Conservation (phyloP, 2,113 vertebrate genomes). For the Accipiter virgatus region DNA sequence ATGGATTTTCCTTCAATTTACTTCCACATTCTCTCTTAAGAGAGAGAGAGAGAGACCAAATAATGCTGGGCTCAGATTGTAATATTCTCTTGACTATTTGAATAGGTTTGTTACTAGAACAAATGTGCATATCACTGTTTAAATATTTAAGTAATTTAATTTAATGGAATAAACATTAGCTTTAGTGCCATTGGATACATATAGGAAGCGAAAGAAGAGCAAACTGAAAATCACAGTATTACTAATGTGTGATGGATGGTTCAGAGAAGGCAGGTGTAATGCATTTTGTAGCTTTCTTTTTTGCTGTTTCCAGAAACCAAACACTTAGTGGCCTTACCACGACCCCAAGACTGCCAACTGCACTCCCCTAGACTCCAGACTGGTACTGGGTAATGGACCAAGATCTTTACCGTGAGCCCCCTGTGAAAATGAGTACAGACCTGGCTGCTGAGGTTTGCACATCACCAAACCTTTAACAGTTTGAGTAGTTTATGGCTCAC, state of each 20-base stretch:
- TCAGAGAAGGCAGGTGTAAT: not conserved
- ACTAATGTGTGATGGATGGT: not conserved
- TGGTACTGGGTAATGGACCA: not conserved
- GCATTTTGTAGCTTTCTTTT: not conserved
- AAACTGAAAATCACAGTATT: not conserved
- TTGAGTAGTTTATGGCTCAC: not conserved
- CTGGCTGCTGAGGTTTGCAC: not conserved
- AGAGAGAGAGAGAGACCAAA: not conserved
- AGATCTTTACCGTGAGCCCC: not conserved
- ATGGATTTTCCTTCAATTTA: not conserved
- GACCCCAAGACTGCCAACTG: not conserved
- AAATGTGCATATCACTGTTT: not conserved
- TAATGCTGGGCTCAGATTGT: not conserved
- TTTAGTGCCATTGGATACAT: not conserved
- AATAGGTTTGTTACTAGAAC: not conserved
- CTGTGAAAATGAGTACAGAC: not conserved
- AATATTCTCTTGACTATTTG: not conserved
- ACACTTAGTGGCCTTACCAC: not conserved
- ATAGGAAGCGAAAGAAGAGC: not conserved
- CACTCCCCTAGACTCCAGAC: not conserved
- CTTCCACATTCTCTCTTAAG: not conserved
- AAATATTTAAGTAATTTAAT: slow-evolving; percentile 23
- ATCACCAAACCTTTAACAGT: not conserved
- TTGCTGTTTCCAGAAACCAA: not conserved
- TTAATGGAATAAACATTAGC: not conserved